Evolutionary conservation across 1,140 invertebrate species (phyloP).

Genomic region (Nixonia krombeini): DNA sequence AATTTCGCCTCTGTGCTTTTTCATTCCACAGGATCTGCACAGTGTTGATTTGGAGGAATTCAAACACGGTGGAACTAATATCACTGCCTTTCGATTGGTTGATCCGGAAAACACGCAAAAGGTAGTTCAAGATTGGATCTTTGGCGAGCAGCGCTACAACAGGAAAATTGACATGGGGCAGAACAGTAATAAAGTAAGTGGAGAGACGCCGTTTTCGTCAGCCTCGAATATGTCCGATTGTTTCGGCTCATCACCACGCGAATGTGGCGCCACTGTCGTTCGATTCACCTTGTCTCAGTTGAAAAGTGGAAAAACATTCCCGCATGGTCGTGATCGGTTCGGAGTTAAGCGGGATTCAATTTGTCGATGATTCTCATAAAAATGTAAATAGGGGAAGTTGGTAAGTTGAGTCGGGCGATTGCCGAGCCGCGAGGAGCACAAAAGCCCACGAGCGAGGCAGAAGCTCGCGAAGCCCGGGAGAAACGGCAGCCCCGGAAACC

Average conservation of each 20-base stretch:
- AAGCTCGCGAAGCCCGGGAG: constrained; percentile 8
- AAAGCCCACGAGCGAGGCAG: constrained; percentile 1
- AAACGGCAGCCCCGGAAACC: constrained; percentile 10
- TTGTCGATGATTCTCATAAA: constrained; percentile 33
- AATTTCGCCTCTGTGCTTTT: background rate
- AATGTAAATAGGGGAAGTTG: constrained; percentile 29
- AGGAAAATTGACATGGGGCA: constrained; percentile 76
- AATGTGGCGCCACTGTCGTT: no score
- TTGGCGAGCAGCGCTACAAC: constrained; percentile 77
- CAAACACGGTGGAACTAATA: constrained; percentile 93
- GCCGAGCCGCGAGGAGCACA: background rate
- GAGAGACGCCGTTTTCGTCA: no score
- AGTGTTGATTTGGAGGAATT: constrained; percentile 93
- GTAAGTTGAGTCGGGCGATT: background rate
- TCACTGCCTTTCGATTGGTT: constrained; percentile 89
- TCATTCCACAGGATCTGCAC: constrained; percentile 90
- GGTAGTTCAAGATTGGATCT: constrained; percentile 85
- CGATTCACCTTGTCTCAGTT: no score
- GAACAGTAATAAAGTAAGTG: constrained; percentile 73
- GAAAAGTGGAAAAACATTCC: no score
- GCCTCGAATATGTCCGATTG: no score
- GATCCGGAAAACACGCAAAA: constrained; percentile 78
- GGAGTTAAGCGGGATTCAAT: constrained; percentile 38
- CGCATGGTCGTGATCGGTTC: no score
- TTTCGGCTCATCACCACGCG: no score